These are phyloP conservation scores for Caenorhabditis sp. DNA, from an alignment of 2,888 invertebrate genomes.

Conservation along the genomic window DNA sequence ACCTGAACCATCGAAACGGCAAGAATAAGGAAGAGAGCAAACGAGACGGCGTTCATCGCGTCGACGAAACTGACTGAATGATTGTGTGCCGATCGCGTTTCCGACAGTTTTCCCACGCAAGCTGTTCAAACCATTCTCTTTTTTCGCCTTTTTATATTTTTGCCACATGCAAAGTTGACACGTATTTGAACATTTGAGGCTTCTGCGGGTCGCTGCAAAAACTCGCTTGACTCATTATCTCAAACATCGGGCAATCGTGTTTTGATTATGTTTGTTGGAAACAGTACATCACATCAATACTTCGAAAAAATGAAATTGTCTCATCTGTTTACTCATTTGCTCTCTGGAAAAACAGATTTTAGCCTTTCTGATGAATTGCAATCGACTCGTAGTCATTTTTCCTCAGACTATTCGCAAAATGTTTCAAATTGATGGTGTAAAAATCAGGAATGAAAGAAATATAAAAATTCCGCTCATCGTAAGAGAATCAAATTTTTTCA, in stretches of 20 bases:
- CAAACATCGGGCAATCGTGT: conserved; percentile 22
- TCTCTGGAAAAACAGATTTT: too few relatives aligned
- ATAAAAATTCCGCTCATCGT: too few relatives aligned
- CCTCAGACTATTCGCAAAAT: too few relatives aligned
- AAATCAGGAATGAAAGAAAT: too few relatives aligned
- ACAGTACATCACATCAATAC: neutral
- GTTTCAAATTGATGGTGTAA: too few relatives aligned
- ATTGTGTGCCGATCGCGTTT: conserved; percentile 17
- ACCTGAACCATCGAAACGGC: conserved; percentile 53
- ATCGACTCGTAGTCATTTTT: too few relatives aligned
- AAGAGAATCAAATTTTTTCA: too few relatives aligned
- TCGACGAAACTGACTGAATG: conserved; percentile 52
- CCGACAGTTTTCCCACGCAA: conserved; percentile 53
- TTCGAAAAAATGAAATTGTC: too few relatives aligned
- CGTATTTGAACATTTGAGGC: conserved; percentile 59
- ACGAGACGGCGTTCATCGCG: conserved; percentile 54
- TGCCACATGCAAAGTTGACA: conserved; percentile 60
- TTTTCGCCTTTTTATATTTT: conserved; percentile 28
- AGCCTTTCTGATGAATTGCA: too few relatives aligned
- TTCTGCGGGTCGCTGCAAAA: conserved; percentile 17
- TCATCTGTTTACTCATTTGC: too few relatives aligned
- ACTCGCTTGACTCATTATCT: conserved; percentile 32
- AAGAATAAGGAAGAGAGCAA: conserved; percentile 57
- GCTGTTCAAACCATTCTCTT: conserved; percentile 59
- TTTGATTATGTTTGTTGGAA: neutral